Evolutionary conservation across 2,797 vertebrate species (phyloP).

Genomic region (Discoglossus pictus): DNA sequence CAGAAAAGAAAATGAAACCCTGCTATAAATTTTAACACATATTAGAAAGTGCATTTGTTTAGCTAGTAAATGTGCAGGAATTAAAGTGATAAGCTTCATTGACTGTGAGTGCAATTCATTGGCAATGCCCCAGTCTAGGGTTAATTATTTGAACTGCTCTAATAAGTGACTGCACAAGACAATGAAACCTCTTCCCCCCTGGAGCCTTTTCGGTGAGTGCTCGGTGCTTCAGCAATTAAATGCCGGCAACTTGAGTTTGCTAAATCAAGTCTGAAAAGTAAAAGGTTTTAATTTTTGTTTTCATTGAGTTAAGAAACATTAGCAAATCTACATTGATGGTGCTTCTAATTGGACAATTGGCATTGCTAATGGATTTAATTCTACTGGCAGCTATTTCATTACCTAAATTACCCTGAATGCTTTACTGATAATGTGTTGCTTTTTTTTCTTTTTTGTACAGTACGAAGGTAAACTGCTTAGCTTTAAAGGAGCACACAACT

Average conservation of each 20-base stretch:
- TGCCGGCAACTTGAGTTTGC: slow-evolving; percentile 18
- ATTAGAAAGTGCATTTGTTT: too few relatives aligned
- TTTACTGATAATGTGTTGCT: slow-evolving; percentile 34
- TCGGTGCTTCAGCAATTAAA: slow-evolving; percentile 17
- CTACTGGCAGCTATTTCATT: slow-evolving; percentile 45
- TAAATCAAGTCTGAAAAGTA: slow-evolving; percentile 27
- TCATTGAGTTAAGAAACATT: slow-evolving; percentile 41
- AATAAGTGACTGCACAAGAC: slow-evolving; percentile 21
- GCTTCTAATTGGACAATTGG: slow-evolving; percentile 58
- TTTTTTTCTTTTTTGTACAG: slow-evolving; percentile 49
- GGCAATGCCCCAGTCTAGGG: slow-evolving; percentile 1
- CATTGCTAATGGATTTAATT: slow-evolving; percentile 54
- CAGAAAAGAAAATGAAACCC: too few relatives aligned
- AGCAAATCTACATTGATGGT: slow-evolving; percentile 40
- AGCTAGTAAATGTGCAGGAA: too few relatives aligned
- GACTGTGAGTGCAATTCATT: too few relatives aligned
- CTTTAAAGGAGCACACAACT: background rate
- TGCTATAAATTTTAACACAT: too few relatives aligned
- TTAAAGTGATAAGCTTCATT: too few relatives aligned
- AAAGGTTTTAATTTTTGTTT: slow-evolving; percentile 52
- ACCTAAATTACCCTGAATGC: slow-evolving; percentile 46
- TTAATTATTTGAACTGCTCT: slow-evolving; percentile 35
- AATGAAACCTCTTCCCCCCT: slow-evolving; percentile 14
- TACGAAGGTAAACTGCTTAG: slow-evolving; percentile 50
- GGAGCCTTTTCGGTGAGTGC: background rate